Conservation (phyloP, 2,113 vertebrate genomes). For the Tautogolabrus adspersus region DNA sequence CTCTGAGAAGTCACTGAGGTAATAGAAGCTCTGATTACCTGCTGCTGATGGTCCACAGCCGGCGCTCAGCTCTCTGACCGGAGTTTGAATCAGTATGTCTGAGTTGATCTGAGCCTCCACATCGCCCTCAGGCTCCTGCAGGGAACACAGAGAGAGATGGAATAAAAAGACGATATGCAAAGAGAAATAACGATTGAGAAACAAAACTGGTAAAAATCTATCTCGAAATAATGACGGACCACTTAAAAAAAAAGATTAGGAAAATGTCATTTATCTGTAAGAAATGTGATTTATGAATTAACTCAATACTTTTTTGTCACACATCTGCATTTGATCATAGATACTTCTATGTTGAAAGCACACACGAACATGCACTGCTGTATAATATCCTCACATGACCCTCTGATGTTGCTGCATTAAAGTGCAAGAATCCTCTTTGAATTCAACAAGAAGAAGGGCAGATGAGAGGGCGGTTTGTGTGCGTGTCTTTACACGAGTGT, state of each 20-base stretch:
- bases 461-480: background rate
- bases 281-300: background rate
- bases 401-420: background rate
- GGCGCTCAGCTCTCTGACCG: constrained; percentile 40
- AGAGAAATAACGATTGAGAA: background rate
- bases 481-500: background rate
- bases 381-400: background rate
- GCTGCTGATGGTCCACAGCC: constrained; percentile 46
- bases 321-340: background rate
- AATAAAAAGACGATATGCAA: background rate
- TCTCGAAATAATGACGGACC: too few species aligned
- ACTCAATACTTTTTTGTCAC: too few species aligned
- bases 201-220: too few species aligned
- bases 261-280: background rate
- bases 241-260: background rate
- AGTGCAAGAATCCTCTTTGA: constrained; percentile 3
- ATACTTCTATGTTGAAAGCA: background rate
- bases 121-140: constrained; percentile 64
- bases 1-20: background rate
- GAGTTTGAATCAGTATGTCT: constrained; percentile 49
- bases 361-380: background rate
- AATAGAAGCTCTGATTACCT: constrained; percentile 46
- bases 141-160: background rate
- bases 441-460: constrained; percentile 20
- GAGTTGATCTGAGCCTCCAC: constrained; percentile 52